These are phyloP conservation scores for Glareola pratincola DNA, from an alignment of 2,113 vertebrate species.

Conservation along the genomic window DNA sequence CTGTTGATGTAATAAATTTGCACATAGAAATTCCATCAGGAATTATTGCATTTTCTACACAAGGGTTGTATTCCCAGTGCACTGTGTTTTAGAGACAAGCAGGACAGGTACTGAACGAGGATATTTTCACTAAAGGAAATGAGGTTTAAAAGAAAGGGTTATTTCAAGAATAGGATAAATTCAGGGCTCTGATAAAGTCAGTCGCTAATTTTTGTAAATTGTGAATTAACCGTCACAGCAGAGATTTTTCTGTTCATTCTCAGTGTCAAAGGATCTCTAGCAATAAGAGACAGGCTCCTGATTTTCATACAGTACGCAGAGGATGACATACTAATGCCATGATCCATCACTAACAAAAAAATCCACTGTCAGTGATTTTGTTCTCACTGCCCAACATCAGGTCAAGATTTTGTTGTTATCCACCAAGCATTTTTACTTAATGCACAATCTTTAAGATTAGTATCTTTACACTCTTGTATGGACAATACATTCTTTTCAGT, in stretches of 20 bases:
- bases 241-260: not conserved
- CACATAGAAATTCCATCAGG: not conserved
- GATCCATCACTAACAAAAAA: not conserved
- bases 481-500: rapidly evolving
- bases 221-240: not conserved
- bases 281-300: not conserved
- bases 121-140: not conserved
- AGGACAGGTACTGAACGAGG: not conserved
- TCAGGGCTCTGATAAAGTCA: not conserved
- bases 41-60: not conserved
- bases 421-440: not conserved
- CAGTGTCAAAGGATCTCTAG: not conserved
- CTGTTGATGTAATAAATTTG: not conserved
- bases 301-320: not conserved
- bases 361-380: not conserved
- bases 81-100: not conserved
- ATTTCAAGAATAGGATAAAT: not conserved
- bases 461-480: not conserved
- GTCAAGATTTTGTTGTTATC: not conserved
- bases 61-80: not conserved
- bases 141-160: not conserved
- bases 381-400: not conserved
- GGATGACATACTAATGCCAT: not conserved
- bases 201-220: not conserved
- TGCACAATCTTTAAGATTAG: not conserved